Conservation (phyloP, 2,797 vertebrate species). For the Acanthurus tractus region DNA sequence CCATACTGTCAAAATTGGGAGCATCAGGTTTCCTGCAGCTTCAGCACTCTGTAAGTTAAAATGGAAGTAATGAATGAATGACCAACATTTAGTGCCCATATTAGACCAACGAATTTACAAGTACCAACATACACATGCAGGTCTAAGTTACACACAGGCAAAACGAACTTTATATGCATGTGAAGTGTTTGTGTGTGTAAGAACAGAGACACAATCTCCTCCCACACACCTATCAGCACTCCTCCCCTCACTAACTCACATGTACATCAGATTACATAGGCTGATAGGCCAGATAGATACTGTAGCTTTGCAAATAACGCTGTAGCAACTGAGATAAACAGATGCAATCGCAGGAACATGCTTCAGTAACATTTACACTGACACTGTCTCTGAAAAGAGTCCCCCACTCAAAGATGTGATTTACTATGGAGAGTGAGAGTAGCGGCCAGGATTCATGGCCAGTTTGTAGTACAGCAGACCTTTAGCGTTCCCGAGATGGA, state of each 20-base stretch:
- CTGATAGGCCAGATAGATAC: slow-evolving; percentile 32
- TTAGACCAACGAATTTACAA: too few relatives aligned
- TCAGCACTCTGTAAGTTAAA: neutral
- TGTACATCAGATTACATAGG: slow-evolving; percentile 37
- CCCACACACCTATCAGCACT: slow-evolving; percentile 9
- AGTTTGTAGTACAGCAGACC: slow-evolving; percentile 44
- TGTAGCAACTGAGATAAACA: slow-evolving; percentile 29
- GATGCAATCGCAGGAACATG: slow-evolving; percentile 39
- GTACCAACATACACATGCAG: too few relatives aligned
- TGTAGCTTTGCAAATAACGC: slow-evolving; percentile 36
- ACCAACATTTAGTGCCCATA: too few relatives aligned
- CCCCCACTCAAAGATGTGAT: slow-evolving; percentile 27
- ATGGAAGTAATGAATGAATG: too few relatives aligned
- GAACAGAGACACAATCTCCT: slow-evolving; percentile 4
- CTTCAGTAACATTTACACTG: slow-evolving; percentile 25
- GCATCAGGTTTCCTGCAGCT: neutral
- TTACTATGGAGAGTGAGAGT: slow-evolving; percentile 2
- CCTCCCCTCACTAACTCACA: slow-evolving; percentile 28
- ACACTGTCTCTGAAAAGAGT: slow-evolving; percentile 1
- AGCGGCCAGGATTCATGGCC: slow-evolving; percentile 12
- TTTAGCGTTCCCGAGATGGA: slow-evolving; percentile 37
- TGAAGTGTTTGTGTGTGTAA: slow-evolving; percentile 5
- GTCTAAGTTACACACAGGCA: neutral
- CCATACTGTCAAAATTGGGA: neutral
- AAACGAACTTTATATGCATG: neutral